phyloP scores from a whole-genome alignment of 1,140 invertebrate genomes.

The Cherax destructor region DNA sequence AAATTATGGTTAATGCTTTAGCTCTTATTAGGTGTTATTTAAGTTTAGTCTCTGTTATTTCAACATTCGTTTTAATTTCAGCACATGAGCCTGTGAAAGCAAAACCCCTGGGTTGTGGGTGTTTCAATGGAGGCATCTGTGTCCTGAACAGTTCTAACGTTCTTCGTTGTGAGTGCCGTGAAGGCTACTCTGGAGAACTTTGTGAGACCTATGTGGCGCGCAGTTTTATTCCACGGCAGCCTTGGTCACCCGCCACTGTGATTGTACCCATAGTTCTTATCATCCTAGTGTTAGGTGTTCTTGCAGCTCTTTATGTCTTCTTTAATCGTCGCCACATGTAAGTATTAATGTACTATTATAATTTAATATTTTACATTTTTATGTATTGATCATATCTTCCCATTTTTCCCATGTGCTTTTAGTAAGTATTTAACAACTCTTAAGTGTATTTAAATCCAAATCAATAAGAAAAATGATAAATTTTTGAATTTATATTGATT shows the following conservation, averaged over 20 bases:
- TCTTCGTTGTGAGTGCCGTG: slow-evolving; percentile 83
- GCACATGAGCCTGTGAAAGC: slow-evolving; percentile 86
- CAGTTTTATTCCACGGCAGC: slow-evolving; percentile 51
- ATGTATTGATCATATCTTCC: too few relatives aligned
- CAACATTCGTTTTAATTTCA: slow-evolving; percentile 71
- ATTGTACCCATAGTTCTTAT: slow-evolving; percentile 78
- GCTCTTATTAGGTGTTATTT: neutral
- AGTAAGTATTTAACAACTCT: too few relatives aligned
- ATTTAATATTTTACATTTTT: neutral
- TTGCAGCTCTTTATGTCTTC: slow-evolving; percentile 67
- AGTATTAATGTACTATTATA: neutral
- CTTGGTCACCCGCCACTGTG: slow-evolving; percentile 65
- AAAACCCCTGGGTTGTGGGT: slow-evolving; percentile 85
- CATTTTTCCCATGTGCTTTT: too few relatives aligned
- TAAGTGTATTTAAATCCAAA: too few relatives aligned
- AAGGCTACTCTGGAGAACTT: slow-evolving; percentile 81
- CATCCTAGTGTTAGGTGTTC: slow-evolving; percentile 77
- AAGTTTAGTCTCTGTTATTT: neutral
- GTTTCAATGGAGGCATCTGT: slow-evolving; percentile 92
- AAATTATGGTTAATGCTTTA: neutral
- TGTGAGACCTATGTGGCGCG: slow-evolving; percentile 80
- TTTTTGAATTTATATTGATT: too few relatives aligned
- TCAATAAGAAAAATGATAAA: too few relatives aligned
- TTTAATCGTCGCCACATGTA: slow-evolving; percentile 69
- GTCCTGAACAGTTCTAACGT: slow-evolving; percentile 77